Base-by-base conservation (phyloP, 2,888 invertebrate genomes). In the Orchesella flavescens region DNA sequence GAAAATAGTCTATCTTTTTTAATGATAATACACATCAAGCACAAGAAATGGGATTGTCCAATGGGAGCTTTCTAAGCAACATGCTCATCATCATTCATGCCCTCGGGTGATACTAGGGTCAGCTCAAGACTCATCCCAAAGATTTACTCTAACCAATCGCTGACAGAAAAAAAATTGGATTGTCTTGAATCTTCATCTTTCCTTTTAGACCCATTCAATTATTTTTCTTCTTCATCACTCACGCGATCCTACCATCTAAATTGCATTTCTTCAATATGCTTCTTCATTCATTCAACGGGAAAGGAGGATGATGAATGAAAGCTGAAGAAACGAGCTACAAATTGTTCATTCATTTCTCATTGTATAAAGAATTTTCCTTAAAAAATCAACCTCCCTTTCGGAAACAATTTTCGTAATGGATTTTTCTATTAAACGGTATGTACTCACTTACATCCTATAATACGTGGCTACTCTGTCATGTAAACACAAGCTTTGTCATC, bases 11-110 rank as follows among this genome's bases (percentile, higher is more conserved):
- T 77, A 77, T 53, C 81, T 82, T 85, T 85, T 85, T 86, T 81
- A 86, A 86, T 85, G 84, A 86, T 85, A 84, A 85, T 77, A 59
- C 49, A 61, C 81, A 84, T 68, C 82, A 55, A 66, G 84, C 81
- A 72, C 81, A 77, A 61, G 71, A 34, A 71, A 77, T 55, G 61
- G 19, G 53, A 71, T 71, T 61, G 71, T 78, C 78, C 78, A 78
- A 78, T 78, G 63, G 78, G 78, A 78, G 71, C 71, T 59, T 53
- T 71, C 71, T 61, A 71, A 53, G 49, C 61, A 71, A 34, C 69
- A 57, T 49, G 71, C 61, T 78, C 78, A 43, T 78, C 78, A 78
- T 69, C 78, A 71, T 71, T 61, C 15, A 78, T 78, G 78, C 78
- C 78, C 78, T 78, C 78, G 53, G 78, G 78, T 78, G 59, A 78